phyloP scores from a whole-genome alignment of 2,888 invertebrate species.

The Drosophila nr. perissopoda region DNA sequence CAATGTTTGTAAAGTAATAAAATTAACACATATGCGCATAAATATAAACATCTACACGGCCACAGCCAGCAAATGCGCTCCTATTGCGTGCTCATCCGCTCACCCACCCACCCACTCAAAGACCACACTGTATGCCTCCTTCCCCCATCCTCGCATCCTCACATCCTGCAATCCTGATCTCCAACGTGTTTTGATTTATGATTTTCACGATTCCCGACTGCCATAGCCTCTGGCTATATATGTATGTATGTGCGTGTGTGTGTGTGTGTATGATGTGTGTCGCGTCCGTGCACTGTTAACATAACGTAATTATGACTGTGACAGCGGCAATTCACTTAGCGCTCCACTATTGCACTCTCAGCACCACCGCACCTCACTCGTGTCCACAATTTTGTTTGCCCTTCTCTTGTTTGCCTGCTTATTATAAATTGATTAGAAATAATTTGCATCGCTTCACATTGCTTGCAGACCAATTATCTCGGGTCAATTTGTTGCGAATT shows the following conservation, averaged over 20 bases:
- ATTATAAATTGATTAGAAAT: constrained; percentile 40
- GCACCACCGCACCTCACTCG: constrained; percentile 1
- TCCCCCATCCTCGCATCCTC: not conserved
- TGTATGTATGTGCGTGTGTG: constrained; percentile 2
- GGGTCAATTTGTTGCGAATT: constrained; percentile 15
- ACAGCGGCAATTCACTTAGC: constrained; percentile 62
- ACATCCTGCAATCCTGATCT: not conserved
- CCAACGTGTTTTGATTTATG: constrained; percentile 54
- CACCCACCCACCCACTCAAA: not conserved
- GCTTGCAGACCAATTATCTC: constrained; percentile 17
- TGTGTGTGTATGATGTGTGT: not conserved
- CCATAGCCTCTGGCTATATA: constrained; percentile 32
- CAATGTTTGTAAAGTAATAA: constrained; percentile 67
- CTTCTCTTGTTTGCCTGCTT: constrained; percentile 31
- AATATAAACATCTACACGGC: constrained; percentile 55
- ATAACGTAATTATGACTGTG: constrained; percentile 59
- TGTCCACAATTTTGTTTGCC: constrained; percentile 28
- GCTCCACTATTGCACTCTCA: constrained; percentile 34
- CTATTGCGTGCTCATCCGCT: constrained; percentile 20
- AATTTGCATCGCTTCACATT: constrained; percentile 26
- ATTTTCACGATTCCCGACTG: constrained; percentile 52
- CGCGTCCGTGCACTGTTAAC: constrained; percentile 28
- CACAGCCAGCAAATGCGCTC: constrained; percentile 44
- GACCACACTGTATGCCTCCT: not conserved
- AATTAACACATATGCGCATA: constrained; percentile 75